Conservation (phyloP, 2,888 invertebrate species). For the Eudasyphora cyanicolor region DNA sequence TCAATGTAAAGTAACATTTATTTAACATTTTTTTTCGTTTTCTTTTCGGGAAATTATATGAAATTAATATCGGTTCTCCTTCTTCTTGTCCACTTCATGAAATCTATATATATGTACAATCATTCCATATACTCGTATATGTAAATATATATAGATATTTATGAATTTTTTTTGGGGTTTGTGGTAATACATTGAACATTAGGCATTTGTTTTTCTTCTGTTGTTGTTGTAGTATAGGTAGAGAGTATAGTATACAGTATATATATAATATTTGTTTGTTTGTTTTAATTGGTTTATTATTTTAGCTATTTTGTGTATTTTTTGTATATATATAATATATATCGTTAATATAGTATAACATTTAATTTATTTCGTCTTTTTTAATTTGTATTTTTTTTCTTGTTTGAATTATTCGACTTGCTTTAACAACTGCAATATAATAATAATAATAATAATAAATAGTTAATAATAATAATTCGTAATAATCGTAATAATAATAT, state of each 20-base stretch:
- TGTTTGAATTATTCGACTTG: not conserved
- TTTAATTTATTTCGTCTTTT: slow-evolving; percentile 54
- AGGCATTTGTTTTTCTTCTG: not conserved
- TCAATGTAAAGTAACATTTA: slow-evolving; percentile 26
- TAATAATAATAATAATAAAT: slow-evolving; percentile 9
- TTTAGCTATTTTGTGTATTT: slow-evolving; percentile 45
- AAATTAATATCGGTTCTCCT: not conserved
- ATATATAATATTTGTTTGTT: slow-evolving; percentile 36
- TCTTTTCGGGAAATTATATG: not conserved
- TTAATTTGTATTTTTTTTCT: slow-evolving; percentile 65
- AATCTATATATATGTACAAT: slow-evolving; percentile 7
- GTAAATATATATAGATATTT: slow-evolving; percentile 16
- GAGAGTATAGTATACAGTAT: slow-evolving; percentile 8
- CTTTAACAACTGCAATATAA: slow-evolving; percentile 44
- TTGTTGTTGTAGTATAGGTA: slow-evolving; percentile 13
- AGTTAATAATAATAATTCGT: slow-evolving; percentile 4
- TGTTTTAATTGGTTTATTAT: slow-evolving; percentile 56
- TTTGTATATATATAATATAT: slow-evolving; percentile 61
- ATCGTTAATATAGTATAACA: slow-evolving; percentile 10
- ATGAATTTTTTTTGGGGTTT: not conserved
- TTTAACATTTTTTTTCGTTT: slow-evolving; percentile 17
- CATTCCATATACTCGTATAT: not conserved
- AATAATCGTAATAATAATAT: not conserved
- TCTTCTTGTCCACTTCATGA: not conserved
- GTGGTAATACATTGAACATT: slow-evolving; percentile 16